These are phyloP conservation scores for Syndactyla subalaris DNA, from an alignment of 2,797 vertebrate species.

Conservation along the genomic window DNA sequence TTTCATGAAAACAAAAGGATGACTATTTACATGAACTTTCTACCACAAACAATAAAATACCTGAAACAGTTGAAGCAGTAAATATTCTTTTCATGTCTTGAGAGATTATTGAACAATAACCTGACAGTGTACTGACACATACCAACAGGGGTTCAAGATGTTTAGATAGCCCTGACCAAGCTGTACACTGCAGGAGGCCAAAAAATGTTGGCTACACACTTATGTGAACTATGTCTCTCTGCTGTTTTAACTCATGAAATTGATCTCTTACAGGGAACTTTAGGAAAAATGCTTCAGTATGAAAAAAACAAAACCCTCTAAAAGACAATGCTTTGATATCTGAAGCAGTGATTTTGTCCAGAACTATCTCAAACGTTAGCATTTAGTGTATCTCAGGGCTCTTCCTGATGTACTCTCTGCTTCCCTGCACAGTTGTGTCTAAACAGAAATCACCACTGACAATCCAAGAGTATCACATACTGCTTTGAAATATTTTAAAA, in stretches of 20 bases:
- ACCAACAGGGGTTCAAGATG: constrained; percentile 66
- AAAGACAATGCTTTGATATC: neutral
- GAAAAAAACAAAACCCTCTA: neutral
- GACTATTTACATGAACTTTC: constrained; percentile 8
- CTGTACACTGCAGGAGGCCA: constrained; percentile 51
- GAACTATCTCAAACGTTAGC: neutral
- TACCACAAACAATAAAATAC: constrained; percentile 13
- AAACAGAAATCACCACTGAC: constrained; percentile 13
- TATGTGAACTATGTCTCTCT: constrained; percentile 40
- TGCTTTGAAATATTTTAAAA: constrained; percentile 55
- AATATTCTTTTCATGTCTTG: constrained; percentile 61
- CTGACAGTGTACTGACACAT: constrained; percentile 64
- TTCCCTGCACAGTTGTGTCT: constrained; percentile 1
- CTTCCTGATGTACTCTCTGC: constrained; percentile 4
- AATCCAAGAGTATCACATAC: neutral
- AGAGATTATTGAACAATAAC: constrained; percentile 60
- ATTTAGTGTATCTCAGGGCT: constrained; percentile 4
- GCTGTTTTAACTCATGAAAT: constrained; percentile 64
- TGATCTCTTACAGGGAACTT: constrained; percentile 61
- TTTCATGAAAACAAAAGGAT: constrained; percentile 11
- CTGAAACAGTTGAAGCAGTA: constrained; percentile 47
- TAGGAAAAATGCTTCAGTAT: neutral
- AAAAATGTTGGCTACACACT: constrained; percentile 57
- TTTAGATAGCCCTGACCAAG: constrained; percentile 66
- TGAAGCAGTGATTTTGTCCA: constrained; percentile 13